Evolutionary conservation across 1,140 invertebrate species (phyloP), one percentile per base, ranked within the genome.

Genomic region (Apis florea): DNA sequence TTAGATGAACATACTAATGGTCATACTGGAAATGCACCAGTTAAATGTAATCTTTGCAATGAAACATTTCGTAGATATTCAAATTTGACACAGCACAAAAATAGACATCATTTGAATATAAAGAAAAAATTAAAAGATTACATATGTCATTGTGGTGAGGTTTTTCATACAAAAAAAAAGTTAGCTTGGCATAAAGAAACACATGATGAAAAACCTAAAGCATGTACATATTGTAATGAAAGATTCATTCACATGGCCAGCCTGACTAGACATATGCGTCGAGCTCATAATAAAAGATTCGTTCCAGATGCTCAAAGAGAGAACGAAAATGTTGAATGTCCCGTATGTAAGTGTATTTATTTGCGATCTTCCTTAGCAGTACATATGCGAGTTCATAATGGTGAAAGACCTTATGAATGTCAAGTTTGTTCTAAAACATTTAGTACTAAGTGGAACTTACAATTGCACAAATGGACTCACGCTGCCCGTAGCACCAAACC

Each of bases 391-490:
- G 97, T 96, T 47, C 96, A 97, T 92, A 96, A 95, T 85, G 96
- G 96, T 24, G 95, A 95, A 71, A 95, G 96, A 70, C 96, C 96
- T 11, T 97, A 95, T 93, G 94, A 95, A 71, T 98, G 97, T 93
- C 94, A 96, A 72, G 96, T 98, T 53, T 98, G 97, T 93, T 97
- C 96, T 82, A 98, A 97, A 90, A 94, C 95, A 51, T 98, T 98
- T 93, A 96, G 96, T 68, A 98, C 97, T 61, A 97, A 97, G 93
- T 97, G 97, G 96, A 98, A 98, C 92, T 94, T 98, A 59, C 96
- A 97, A 88, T 94, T 97, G 83, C 97, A 98, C 93, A 95, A 96
- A 77, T 98, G 97, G 97, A 97, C 97, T n/a, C 97, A 98, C 92
- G 96, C 96, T 21, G 96, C 96, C 59, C 95, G 97, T 51, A 96